phyloP scores from a whole-genome alignment of 1,140 invertebrate species.

The Prorops nasuta region DNA sequence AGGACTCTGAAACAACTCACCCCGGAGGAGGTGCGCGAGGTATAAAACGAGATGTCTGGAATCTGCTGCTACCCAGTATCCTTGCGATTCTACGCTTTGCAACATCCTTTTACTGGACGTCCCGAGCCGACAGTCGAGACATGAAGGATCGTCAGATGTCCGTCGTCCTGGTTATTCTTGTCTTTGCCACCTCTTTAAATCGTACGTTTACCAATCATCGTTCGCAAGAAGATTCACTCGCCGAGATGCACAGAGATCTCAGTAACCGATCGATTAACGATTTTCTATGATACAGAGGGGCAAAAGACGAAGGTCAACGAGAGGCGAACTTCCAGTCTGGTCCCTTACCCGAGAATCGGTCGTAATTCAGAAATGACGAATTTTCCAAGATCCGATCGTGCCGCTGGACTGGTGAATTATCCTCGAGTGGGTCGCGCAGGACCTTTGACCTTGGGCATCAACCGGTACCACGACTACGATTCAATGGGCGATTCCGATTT shows the following conservation, averaged over 20 bases:
- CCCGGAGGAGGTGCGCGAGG: conserved; percentile 18
- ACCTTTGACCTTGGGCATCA: conserved; percentile 1
- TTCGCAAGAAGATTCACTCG: too few relatives aligned
- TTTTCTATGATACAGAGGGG: conserved; percentile 22
- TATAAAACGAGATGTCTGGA: conserved; percentile 37
- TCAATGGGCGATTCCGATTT: conserved; percentile 18
- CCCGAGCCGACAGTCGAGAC: background rate
- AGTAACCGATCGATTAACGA: background rate
- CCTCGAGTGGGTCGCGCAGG: conserved; percentile 22
- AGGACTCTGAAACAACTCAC: conserved; percentile 5
- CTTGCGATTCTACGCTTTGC: conserved; percentile 17
- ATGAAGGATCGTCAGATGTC: conserved; percentile 27
- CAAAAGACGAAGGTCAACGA: conserved; percentile 28
- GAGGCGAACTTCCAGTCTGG: conserved; percentile 28
- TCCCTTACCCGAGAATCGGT: conserved; percentile 34
- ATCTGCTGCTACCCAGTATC: conserved; percentile 30
- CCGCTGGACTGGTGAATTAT: conserved; percentile 13
- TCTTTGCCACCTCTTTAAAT: conserved; percentile 29
- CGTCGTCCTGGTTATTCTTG: conserved; percentile 26
- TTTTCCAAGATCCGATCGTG: conserved; percentile 20
- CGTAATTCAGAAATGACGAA: conserved; percentile 23
- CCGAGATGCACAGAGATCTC: too few relatives aligned
- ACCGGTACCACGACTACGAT: conserved; percentile 11
- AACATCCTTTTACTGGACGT: background rate
- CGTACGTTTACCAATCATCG: conserved; percentile 27